phyloP scores from a whole-genome alignment of 2,888 invertebrate species.

The Drosophila monieri region DNA sequence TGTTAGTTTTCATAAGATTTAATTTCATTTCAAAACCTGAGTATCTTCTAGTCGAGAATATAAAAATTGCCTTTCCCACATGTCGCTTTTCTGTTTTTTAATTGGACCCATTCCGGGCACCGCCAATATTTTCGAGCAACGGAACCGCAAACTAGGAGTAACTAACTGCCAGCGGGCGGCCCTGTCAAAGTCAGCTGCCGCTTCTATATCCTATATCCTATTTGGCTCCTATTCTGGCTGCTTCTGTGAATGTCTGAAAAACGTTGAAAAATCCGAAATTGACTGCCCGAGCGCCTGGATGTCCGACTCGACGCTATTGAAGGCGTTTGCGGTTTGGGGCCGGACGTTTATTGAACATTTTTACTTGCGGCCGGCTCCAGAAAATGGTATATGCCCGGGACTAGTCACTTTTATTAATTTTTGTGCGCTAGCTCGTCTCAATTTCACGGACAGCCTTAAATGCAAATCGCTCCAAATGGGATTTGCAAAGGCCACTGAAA shows the following conservation, averaged over 20 bases:
- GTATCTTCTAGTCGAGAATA: slow-evolving; percentile 6
- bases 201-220: slow-evolving; percentile 20
- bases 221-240: slow-evolving; percentile 9
- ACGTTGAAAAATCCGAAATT: slow-evolving; percentile 66
- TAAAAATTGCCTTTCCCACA: not conserved
- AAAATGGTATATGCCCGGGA: slow-evolving; percentile 39
- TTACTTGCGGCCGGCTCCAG: slow-evolving; percentile 66
- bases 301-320: slow-evolving; percentile 57
- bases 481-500: slow-evolving; percentile 57
- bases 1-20: not conserved
- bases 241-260: slow-evolving; percentile 38
- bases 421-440: slow-evolving; percentile 51
- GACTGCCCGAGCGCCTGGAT: slow-evolving; percentile 53
- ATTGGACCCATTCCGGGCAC: slow-evolving; percentile 56
- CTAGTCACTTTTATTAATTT: slow-evolving; percentile 49
- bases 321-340: slow-evolving; percentile 70
- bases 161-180: slow-evolving; percentile 66
- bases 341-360: slow-evolving; percentile 79
- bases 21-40: not conserved
- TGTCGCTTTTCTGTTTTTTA: slow-evolving; percentile 52
- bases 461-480: slow-evolving; percentile 79
- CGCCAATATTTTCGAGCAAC: slow-evolving; percentile 36
- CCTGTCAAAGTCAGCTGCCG: slow-evolving; percentile 75
- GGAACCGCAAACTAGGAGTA: slow-evolving; percentile 74
- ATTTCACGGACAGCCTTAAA: slow-evolving; percentile 78